Base-by-base conservation (phyloP, 2,113 vertebrate species). In the Elephantulus edwardii region DNA sequence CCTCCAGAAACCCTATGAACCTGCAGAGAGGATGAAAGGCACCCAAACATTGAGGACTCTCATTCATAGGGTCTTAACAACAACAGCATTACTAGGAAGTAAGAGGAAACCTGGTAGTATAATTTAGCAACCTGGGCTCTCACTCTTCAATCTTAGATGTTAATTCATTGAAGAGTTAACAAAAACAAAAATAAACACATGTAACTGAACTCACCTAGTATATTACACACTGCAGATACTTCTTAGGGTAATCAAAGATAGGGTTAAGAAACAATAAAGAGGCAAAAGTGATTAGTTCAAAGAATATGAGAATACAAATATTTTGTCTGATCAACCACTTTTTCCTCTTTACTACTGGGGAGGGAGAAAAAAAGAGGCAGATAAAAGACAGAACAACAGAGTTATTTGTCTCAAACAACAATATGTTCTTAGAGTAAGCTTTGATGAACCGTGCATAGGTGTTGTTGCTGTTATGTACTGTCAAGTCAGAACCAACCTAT, bases 171-270 rank as follows among this genome's bases (percentile, higher is more conserved):
- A 5, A 79, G 4, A 0, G 6, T 48, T 54, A 20, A 8, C 74
- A 38, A 85, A 33, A 26, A 14, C 50, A 33, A 74, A 11, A 72
- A 74, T 40, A 33, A 26, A 52, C 13, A 1, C 16, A 19, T 5
- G 8, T 11, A 76, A 5, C 8, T 10, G 3, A 48, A 22, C 6
- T 64, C 16, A 20, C 26, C 20, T 4, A 16, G 1, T 33, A 1
- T 19, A 22, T 40, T 4, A 4, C 2, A 26, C 8, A 50, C 52
- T 22, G 8, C 6, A 56, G 6, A 33, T 28, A 8, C 12, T 42
- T 6, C 33, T 85, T 14, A 58, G 17, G 17, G 30, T 8, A 28
- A 71, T 19, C 16, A 4, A 13, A 1, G 30, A 4, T n/a, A 42
- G 85, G 14, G 1, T 46, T 38, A 14, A 8, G 16, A 33, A 80